These are phyloP conservation scores for Graptemys geographica DNA, from an alignment of 2,797 vertebrate genomes.

Conservation along the genomic window DNA sequence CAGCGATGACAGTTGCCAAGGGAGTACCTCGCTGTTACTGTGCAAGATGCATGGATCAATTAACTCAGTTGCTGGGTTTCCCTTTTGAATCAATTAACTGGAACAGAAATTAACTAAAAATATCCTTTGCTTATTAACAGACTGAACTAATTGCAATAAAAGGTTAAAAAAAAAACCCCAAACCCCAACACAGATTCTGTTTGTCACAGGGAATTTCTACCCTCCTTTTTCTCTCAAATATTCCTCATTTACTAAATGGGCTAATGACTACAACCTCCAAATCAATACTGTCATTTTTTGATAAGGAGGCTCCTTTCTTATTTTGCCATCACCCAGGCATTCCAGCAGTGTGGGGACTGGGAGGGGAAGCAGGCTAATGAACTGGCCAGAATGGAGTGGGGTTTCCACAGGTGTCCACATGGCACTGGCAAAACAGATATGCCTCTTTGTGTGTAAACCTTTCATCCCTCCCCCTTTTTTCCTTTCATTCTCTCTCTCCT, in stretches of 20 bases:
- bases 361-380: not conserved
- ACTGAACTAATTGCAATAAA: conserved; percentile 73
- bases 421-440: not conserved
- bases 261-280: conserved; percentile 41
- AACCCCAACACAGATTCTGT: not conserved
- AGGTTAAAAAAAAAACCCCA: conserved; percentile 11
- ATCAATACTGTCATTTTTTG: not conserved
- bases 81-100: conserved; percentile 74
- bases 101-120: conserved; percentile 80
- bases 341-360: accelerated
- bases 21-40: conserved; percentile 47
- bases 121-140: conserved; percentile 78
- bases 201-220: conserved; percentile 55
- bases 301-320: not conserved
- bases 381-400: not conserved
- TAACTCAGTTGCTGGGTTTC: conserved; percentile 73
- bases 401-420: accelerated
- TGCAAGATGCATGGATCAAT: conserved; percentile 77
- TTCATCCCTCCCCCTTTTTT: not conserved
- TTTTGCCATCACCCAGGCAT: not conserved
- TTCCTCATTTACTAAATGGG: conserved; percentile 19
- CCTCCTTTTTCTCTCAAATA: conserved; percentile 40
- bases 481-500: not conserved
- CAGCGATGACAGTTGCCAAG: conserved; percentile 68
- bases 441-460: conserved; percentile 25